Conservation (phyloP, 2,888 invertebrate genomes). For the Hermodice carunculata region DNA sequence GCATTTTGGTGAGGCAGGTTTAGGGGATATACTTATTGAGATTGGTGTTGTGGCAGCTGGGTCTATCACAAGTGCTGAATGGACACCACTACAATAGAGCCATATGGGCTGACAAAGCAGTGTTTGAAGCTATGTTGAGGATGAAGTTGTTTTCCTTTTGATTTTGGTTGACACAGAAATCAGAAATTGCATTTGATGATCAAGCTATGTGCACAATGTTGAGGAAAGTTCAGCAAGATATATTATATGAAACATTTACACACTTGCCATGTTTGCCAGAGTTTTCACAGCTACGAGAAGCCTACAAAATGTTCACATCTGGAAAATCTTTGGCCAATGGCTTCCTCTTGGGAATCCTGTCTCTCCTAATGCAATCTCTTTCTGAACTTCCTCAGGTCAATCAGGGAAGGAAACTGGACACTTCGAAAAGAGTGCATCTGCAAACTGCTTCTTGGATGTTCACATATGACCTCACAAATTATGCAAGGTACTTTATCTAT, state of each 20-base stretch:
- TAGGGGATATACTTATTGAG: conserved; percentile 8
- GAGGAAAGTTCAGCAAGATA: no score
- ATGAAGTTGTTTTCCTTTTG: no score
- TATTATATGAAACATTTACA: no score
- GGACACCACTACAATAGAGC: conserved; percentile 13
- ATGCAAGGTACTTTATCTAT: not conserved
- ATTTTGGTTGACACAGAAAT: no score
- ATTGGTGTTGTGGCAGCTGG: not conserved
- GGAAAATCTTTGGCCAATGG: no score
- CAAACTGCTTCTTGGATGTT: not conserved
- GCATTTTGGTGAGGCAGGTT: conserved; percentile 14
- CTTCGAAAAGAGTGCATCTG: not conserved
- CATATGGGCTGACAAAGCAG: conserved; percentile 2
- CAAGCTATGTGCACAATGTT: no score
- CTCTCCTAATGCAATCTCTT: no score
- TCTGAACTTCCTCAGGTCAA: conserved; percentile 13
- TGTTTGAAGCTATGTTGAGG: conserved; percentile 4
- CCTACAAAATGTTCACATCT: no score
- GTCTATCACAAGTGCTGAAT: conserved; percentile 1
- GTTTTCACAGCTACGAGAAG: no score
- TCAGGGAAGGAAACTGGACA: not conserved
- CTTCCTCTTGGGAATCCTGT: no score
- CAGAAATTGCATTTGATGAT: no score
- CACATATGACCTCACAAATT: not conserved
- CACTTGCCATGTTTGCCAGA: no score